phyloP scores from a whole-genome alignment of 1,140 invertebrate species.

The Ectropis grisescens region DNA sequence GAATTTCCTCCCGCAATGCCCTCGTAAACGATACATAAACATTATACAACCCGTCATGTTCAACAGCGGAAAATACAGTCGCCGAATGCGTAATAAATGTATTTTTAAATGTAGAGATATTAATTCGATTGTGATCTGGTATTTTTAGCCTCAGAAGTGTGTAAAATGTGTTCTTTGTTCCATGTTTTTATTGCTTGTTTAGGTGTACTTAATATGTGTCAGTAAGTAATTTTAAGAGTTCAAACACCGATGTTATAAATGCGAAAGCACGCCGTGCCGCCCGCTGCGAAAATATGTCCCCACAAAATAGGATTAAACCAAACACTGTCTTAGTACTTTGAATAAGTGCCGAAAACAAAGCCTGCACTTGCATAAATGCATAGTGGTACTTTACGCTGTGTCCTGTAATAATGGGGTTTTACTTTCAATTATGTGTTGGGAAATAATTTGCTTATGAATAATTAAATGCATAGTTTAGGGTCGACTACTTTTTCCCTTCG shows the following conservation, averaged over 20 bases:
- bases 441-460: too few species aligned
- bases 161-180: too few species aligned
- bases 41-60: slow-evolving; percentile 58
- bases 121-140: too few species aligned
- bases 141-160: too few species aligned
- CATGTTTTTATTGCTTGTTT: slow-evolving; percentile 4
- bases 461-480: too few species aligned
- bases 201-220: too few species aligned
- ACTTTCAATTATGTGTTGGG: too few species aligned
- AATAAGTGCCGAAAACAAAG: slow-evolving; percentile 33
- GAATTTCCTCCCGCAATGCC: slow-evolving; percentile 53
- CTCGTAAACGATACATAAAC: slow-evolving; percentile 52
- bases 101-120: too few species aligned
- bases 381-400: too few species aligned
- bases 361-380: slow-evolving; percentile 27
- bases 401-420: too few species aligned
- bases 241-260: slow-evolving; percentile 54
- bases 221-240: slow-evolving; percentile 46
- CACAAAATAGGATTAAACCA: slow-evolving; percentile 38
- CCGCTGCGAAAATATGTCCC: slow-evolving; percentile 50
- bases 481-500: too few species aligned
- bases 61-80: slow-evolving; percentile 60
- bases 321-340: slow-evolving; percentile 37
- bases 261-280: slow-evolving; percentile 52
- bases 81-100: slow-evolving; percentile 35